Percentiles rank a stretch among this genome's conserved stretches.
These are phyloP conservation scores for Spinibarbus caldwelli DNA, from an alignment of 2,797 vertebrate genomes.

Conservation along the genomic window DNA sequence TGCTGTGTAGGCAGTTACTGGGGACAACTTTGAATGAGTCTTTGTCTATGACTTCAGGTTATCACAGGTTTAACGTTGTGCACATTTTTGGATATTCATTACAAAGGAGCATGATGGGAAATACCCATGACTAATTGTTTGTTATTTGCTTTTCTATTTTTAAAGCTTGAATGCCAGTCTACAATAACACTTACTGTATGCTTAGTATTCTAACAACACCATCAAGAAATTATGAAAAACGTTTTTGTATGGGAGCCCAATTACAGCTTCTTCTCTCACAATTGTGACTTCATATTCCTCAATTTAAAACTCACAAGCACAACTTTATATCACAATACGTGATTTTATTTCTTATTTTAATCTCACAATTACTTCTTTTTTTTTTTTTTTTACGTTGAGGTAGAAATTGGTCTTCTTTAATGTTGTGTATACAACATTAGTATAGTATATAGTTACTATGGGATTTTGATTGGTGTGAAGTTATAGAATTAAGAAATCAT, in stretches of 20 bases:
- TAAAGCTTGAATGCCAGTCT: too few species aligned
- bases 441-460: not conserved
- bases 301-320: too few species aligned
- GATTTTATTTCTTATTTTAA: too few species aligned
- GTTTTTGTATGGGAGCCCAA: too few species aligned
- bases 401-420: too few species aligned
- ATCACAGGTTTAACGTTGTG: not conserved
- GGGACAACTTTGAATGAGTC: constrained; percentile 32
- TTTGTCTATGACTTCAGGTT: constrained; percentile 21
- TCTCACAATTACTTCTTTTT: too few species aligned
- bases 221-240: not conserved
- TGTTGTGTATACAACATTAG: too few species aligned
- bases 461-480: not conserved
- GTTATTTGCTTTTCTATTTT: not conserved
- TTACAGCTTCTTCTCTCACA: too few species aligned
- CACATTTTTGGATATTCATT: not conserved
- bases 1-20: constrained; percentile 12
- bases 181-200: not conserved
- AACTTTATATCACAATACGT: too few species aligned
- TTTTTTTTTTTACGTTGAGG: too few species aligned
- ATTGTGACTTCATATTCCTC: too few species aligned
- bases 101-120: not conserved
- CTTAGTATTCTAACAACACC: not conserved
- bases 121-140: not conserved
- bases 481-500: not conserved